These are phyloP conservation scores for Cheilosia scutellata DNA, from an alignment of 2,888 invertebrate genomes.

Conservation along the genomic window DNA sequence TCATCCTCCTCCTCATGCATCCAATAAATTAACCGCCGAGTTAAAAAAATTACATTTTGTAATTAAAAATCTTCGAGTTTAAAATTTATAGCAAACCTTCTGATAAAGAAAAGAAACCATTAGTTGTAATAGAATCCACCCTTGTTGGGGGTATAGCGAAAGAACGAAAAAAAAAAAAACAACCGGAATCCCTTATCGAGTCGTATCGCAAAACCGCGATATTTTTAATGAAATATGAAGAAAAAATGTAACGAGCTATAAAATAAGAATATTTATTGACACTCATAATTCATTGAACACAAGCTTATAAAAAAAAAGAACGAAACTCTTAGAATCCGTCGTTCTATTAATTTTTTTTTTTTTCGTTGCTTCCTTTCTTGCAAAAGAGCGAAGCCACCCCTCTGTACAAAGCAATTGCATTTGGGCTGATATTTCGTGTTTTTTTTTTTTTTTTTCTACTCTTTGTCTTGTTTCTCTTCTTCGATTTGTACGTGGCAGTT, in stretches of 20 bases:
- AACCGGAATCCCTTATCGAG: conserved; percentile 61
- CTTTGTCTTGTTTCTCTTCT: conserved; percentile 10
- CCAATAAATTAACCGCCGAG: conserved; percentile 73
- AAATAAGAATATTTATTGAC: conserved; percentile 79
- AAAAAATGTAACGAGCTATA: conserved; percentile 79
- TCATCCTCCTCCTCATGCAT: conserved; percentile 55
- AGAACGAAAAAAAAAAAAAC: conserved; percentile 26
- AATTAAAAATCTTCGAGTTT: conserved; percentile 75
- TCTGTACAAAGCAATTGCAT: conserved; percentile 39
- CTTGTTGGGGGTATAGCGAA: conserved; percentile 30
- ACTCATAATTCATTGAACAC: conserved; percentile 78
- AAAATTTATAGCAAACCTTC: conserved; percentile 74
- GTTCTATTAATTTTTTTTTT: conserved; percentile 46
- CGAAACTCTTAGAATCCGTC: conserved; percentile 39
- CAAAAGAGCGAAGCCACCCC: conserved; percentile 39
- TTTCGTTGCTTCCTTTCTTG: conserved; percentile 7
- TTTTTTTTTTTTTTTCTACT: conserved; percentile 16
- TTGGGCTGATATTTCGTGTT: conserved; percentile 19
- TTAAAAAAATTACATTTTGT: conserved; percentile 75
- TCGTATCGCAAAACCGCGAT: conserved; percentile 74
- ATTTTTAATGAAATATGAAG: conserved; percentile 75
- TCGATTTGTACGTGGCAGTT: conserved; percentile 18
- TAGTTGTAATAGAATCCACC: conserved; percentile 71
- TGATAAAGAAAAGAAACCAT: conserved; percentile 73
- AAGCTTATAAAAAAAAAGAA: conserved; percentile 60